phyloP scores from a whole-genome alignment of 1,140 invertebrate species.

The Zeugodacus cucurbitae region DNA sequence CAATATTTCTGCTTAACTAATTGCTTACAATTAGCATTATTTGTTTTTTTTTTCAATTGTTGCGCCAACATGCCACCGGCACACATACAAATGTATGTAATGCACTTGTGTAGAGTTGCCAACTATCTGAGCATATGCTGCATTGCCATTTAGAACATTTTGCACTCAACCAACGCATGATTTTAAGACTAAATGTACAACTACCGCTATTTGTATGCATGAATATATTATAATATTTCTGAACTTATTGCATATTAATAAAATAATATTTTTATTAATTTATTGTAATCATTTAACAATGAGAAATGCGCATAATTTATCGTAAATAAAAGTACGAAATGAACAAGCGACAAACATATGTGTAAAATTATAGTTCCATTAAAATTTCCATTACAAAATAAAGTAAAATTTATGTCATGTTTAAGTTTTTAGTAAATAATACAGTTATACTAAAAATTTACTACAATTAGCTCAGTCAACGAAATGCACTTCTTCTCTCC shows the following conservation, averaged over 20 bases:
- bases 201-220: not conserved
- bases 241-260: not conserved
- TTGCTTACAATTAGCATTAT: not conserved
- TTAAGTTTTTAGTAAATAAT: too few relatives aligned
- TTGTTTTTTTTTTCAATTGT: too few relatives aligned
- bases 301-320: constrained; percentile 44
- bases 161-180: too few relatives aligned
- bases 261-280: not conserved
- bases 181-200: not conserved
- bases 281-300: not conserved
- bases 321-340: not conserved
- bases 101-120: not conserved
- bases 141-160: not conserved
- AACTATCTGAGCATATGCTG: not conserved
- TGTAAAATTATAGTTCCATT: not conserved
- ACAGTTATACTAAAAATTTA: not conserved
- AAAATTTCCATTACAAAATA: constrained; percentile 11
- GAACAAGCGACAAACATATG: not conserved
- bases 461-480: constrained; percentile 12
- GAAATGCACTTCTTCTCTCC: not conserved
- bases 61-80: not conserved
- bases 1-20: constrained; percentile 22
- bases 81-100: not conserved
- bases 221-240: not conserved
- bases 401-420: not conserved